phyloP scores from a whole-genome alignment of 2,113 vertebrate species.

The Vanacampus margaritifer region DNA sequence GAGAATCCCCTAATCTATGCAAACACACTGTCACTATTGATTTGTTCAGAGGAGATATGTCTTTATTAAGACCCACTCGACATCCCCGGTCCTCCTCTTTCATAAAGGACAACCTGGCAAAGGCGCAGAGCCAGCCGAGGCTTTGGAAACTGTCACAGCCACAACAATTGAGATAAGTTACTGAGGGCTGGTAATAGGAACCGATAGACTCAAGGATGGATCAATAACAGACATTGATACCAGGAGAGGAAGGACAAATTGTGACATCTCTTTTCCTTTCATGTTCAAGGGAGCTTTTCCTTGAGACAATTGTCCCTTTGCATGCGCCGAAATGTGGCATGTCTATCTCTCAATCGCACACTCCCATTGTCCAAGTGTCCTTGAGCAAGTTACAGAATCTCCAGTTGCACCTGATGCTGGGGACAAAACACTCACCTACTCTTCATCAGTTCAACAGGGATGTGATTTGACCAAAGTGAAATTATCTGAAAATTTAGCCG shows the following conservation, averaged over 20 bases:
- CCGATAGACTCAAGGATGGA: slow-evolving; percentile 64
- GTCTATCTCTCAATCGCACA: background rate
- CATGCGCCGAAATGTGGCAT: background rate
- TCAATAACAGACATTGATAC: slow-evolving; percentile 68
- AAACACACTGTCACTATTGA: slow-evolving; percentile 75
- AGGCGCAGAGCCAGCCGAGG: slow-evolving; percentile 25
- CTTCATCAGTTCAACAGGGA: too few relatives aligned
- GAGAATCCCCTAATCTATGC: slow-evolving; percentile 69
- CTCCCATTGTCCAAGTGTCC: background rate
- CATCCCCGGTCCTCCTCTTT: slow-evolving; percentile 30
- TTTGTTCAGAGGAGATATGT: slow-evolving; percentile 67
- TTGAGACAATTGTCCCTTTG: slow-evolving; percentile 23
- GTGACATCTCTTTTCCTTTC: slow-evolving; percentile 53
- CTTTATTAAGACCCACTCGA: slow-evolving; percentile 68
- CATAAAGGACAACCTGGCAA: slow-evolving; percentile 42
- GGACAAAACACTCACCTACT: background rate
- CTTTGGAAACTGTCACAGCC: slow-evolving; percentile 49
- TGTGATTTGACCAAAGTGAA: too few relatives aligned
- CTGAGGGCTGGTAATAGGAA: slow-evolving; percentile 72
- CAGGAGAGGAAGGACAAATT: slow-evolving; percentile 67
- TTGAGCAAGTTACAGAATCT: background rate
- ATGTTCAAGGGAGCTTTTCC: slow-evolving; percentile 38
- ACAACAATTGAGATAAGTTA: slow-evolving; percentile 71
- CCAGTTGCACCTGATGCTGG: background rate
- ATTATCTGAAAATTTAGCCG: too few relatives aligned